These are phyloP conservation scores for Nemopilema nomurai DNA, from an alignment of 30 jellyfish, hydroid and myxozoan species.

Conservation along the genomic window DNA sequence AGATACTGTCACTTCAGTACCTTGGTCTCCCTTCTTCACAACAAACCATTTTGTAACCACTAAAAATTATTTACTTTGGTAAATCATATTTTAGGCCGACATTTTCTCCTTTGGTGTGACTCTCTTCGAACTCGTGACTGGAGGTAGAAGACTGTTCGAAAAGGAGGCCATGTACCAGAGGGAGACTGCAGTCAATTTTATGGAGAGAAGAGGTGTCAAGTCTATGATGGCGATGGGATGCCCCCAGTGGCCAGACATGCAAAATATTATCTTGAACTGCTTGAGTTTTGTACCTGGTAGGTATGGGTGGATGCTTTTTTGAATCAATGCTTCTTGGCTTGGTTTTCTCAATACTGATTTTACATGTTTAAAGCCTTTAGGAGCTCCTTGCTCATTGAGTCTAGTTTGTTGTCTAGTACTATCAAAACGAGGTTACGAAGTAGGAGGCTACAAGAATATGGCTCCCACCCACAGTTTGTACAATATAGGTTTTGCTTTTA, in stretches of 20 bases:
- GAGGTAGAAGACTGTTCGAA: slow-evolving; percentile 77
- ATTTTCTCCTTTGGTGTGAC: slow-evolving; percentile 87
- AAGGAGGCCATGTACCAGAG: slow-evolving; percentile 28
- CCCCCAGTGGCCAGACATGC: slow-evolving; percentile 96
- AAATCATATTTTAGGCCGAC: slow-evolving; percentile 78
- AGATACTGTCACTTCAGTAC: background rate
- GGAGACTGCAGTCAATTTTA: slow-evolving; percentile 32
- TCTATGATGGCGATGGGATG: slow-evolving; percentile 57
- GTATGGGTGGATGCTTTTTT: background rate
- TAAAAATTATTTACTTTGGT: no score
- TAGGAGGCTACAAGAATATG: no score
- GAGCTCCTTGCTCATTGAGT: no score
- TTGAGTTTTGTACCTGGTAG: slow-evolving; percentile 69
- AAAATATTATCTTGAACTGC: slow-evolving; percentile 71
- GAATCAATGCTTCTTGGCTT: background rate
- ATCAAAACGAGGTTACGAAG: no score
- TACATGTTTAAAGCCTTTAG: no score
- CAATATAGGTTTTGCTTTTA: no score
- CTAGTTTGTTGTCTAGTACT: no score
- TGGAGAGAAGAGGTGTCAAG: slow-evolving; percentile 33
- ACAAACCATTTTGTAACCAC: no score
- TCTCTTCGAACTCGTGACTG: slow-evolving; percentile 74
- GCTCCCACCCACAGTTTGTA: no score
- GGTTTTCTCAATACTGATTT: no score
- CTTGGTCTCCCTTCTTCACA: no score